These are phyloP conservation scores for Euleptes europaea DNA, from an alignment of 2,113 vertebrate species.

Conservation along the genomic window DNA sequence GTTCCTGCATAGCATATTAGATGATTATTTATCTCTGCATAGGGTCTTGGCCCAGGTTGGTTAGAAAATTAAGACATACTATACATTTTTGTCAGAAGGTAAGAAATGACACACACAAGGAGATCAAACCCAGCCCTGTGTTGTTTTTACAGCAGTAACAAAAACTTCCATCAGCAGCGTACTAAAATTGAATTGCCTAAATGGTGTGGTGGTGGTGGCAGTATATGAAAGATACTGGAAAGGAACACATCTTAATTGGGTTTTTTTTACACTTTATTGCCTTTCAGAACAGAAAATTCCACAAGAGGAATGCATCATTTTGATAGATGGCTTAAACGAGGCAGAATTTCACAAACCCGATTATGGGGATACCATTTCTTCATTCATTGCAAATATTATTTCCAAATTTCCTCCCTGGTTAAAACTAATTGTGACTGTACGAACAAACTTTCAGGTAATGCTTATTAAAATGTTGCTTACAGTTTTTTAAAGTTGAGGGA, in stretches of 20 bases:
- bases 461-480: background rate
- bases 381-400: conserved; percentile 92
- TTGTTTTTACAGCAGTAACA: too few relatives aligned
- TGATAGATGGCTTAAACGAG: conserved; percentile 96
- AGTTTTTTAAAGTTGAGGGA: background rate
- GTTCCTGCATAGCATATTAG: background rate
- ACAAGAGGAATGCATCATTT: conserved; percentile 93
- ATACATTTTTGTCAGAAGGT: background rate
- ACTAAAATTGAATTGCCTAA: background rate
- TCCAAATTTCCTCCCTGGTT: conserved; percentile 92
- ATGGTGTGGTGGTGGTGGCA: background rate
- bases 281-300: conserved; percentile 90
- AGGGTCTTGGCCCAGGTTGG: background rate
- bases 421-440: conserved; percentile 93
- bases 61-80: background rate
- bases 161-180: background rate
- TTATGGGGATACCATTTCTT: conserved; percentile 96
- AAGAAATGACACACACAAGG: background rate
- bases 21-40: background rate
- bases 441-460: conserved; percentile 91
- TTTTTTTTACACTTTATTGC: conserved; percentile 37
- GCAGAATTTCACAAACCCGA: conserved; percentile 99
- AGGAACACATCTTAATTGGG: conserved; percentile 34
- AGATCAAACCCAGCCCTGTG: too few relatives aligned
- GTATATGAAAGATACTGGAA: background rate